Conservation (phyloP, 2,113 vertebrate species). For the Rallus limicola region DNA sequence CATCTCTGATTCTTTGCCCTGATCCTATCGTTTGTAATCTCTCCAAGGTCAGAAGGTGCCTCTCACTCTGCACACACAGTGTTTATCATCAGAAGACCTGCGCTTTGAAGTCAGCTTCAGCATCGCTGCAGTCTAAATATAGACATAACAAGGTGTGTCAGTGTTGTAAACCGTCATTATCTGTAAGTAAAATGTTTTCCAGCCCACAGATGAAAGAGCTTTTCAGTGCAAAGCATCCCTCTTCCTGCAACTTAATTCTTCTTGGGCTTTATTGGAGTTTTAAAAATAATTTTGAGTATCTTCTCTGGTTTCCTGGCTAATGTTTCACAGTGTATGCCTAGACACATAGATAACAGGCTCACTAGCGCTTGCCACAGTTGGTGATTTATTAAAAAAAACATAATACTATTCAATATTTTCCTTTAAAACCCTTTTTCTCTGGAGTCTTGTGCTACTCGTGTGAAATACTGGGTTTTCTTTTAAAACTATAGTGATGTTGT, state of each 20-base stretch:
- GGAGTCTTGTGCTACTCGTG: neutral
- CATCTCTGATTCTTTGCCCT: neutral
- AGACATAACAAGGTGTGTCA: neutral
- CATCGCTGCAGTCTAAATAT: neutral
- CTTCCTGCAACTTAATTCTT: neutral
- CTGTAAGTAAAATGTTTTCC: neutral
- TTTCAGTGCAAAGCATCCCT: neutral
- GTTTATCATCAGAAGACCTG: neutral
- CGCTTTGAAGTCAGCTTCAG: neutral
- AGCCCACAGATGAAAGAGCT: neutral
- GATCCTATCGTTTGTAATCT: fast-evolving
- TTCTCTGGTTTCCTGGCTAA: neutral
- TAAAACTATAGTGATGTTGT: neutral
- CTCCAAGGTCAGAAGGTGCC: neutral
- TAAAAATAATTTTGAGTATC: neutral
- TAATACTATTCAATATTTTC: neutral
- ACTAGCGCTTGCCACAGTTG: neutral
- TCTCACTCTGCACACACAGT: fast-evolving
- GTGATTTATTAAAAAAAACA: neutral
- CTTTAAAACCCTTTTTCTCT: neutral
- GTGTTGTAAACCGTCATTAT: neutral
- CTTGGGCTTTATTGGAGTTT: neutral
- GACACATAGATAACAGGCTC: neutral
- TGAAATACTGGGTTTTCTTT: neutral
- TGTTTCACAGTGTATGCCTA: neutral